Evolutionary conservation across 2,797 vertebrate species (phyloP).

Genomic region (Sarcoramphus papa): DNA sequence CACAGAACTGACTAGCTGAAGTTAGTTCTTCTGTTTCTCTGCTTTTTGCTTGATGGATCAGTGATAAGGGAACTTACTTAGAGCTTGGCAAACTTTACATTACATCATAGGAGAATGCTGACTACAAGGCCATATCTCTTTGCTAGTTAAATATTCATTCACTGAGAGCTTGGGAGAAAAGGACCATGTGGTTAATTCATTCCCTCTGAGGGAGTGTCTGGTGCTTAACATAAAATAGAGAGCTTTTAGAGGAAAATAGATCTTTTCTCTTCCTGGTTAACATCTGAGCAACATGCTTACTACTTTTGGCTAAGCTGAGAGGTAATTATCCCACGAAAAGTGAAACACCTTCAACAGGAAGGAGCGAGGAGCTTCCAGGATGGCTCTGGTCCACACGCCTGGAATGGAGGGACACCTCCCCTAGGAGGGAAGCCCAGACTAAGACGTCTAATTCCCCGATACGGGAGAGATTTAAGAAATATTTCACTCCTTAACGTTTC

Average conservation of each 20-base stretch:
- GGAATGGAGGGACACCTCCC: background rate
- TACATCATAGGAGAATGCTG: background rate
- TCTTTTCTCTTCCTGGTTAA: background rate
- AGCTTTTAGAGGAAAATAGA: background rate
- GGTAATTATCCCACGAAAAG: background rate
- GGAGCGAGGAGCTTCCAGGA: background rate
- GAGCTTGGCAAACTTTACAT: background rate
- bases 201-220: background rate
- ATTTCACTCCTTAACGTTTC: background rate
- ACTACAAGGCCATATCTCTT: background rate
- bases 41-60: background rate
- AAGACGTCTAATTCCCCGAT: background rate
- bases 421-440: background rate
- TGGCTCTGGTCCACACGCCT: background rate
- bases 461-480: background rate
- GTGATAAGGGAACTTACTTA: background rate
- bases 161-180: background rate
- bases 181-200: background rate
- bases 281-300: background rate
- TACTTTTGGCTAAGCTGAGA: background rate
- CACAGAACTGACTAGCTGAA: background rate
- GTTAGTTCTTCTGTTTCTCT: background rate
- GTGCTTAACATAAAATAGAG: background rate
- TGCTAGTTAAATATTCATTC: background rate
- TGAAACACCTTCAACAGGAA: background rate